Evolutionary conservation across 2,797 vertebrate species (phyloP), one percentile per base, ranked within the genome.

Genomic region (Tarsius wallacei): DNA sequence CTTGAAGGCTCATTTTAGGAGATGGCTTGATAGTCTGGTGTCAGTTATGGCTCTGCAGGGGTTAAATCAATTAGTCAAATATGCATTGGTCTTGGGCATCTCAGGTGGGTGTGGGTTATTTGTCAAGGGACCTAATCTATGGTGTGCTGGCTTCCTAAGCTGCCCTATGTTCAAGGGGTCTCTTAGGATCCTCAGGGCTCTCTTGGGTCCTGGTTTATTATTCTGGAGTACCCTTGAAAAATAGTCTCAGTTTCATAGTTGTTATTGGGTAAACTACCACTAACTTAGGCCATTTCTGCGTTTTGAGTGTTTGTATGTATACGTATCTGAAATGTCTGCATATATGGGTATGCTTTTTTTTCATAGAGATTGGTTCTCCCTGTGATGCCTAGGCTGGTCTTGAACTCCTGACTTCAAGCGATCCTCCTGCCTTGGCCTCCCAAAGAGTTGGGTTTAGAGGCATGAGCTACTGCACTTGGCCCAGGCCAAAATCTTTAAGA

Each of bases 151-250:
- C 3, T 89, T 2, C 28, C 80, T 5, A 71, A 76, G 21, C 6
- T 78, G 42, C 11, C 2, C 9, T 31, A 3, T 4, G 3, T 51
- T 64, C 15, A n/a, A 90, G 42, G 33, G 19, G 66, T 47, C 4
- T 47, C 49, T 70, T 53, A 9, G 64, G 26, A 26, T 55, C 19
- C 16, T 94, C 1, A 82, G 55, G 51, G 53, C 28, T 90, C 31
- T 81, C 26, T 26, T 63, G 24, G 24, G 61, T 63, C 24, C 24
- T 63, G 61, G 24, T 63, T 63, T 63, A 6, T 36, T 82, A 76
- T 87, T 95, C 5, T 88, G 55, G n/a, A 76, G 7, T 4, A 64
- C 13, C 71, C 55, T 77, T 91, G 53, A 84, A 85, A 94, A 85
- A 42, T 28, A 77, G 36, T 15, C 4, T 71, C 16, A 17, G 12